phyloP scores from a whole-genome alignment of 1,140 invertebrate species.

The Trichonephila inaurata region DNA sequence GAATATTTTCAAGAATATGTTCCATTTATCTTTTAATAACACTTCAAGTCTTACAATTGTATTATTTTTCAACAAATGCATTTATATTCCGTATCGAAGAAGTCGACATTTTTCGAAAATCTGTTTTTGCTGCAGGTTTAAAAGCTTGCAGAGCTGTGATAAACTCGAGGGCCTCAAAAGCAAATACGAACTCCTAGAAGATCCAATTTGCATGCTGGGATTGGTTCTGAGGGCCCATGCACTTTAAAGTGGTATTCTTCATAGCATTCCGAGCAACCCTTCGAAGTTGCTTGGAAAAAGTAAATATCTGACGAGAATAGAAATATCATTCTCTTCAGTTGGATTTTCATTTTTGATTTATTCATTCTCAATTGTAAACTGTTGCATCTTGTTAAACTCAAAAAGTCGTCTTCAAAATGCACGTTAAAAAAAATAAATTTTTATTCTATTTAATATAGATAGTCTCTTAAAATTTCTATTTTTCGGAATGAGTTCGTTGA shows the following conservation, averaged over 20 bases:
- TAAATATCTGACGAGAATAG: conserved; percentile 15
- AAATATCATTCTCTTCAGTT: not conserved
- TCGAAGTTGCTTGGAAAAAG: not conserved
- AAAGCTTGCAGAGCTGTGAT: not conserved
- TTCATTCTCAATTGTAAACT: not conserved
- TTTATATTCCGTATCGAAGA: not conserved
- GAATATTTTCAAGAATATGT: too few relatives aligned
- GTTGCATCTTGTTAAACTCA: not conserved
- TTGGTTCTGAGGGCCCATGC: not conserved
- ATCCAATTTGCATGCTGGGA: conserved; percentile 26
- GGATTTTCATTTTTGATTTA: not conserved
- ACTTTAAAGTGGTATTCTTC: conserved; percentile 12
- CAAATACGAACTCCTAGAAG: conserved; percentile 7
- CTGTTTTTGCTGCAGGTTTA: not conserved
- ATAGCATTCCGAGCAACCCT: not conserved
- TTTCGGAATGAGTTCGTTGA: not conserved
- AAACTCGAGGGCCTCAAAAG: not conserved
- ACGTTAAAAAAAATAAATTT: not conserved
- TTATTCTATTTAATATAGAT: not conserved
- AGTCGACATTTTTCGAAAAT: not conserved
- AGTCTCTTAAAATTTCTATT: not conserved
- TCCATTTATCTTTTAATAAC: too few relatives aligned
- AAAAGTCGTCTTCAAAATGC: not conserved
- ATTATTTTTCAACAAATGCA: not conserved
- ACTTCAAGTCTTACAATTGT: not conserved